Evolutionary conservation across 2,888 invertebrate genomes (phyloP).

Genomic region (Rhamphomyia laevipes): DNA sequence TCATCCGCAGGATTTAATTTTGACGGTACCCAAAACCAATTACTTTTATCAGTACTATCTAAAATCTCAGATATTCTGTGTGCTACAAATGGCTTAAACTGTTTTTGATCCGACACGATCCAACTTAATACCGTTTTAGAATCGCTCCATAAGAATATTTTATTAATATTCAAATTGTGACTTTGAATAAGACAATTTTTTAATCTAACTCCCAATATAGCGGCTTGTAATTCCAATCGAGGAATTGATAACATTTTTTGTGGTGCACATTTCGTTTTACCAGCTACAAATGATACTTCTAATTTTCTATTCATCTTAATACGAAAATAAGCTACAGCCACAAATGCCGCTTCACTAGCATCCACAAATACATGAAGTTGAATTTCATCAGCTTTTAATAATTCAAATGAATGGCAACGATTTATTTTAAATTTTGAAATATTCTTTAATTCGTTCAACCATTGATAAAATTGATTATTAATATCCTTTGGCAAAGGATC

Average conservation of each 20-base stretch:
- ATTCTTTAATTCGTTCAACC: conserved; percentile 6
- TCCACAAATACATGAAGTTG: conserved; percentile 12
- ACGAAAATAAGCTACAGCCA: too few species aligned
- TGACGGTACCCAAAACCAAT: conserved; percentile 20
- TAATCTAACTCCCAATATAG: conserved; percentile 8
- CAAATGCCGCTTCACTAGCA: conserved; percentile 10
- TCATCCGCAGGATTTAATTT: conserved; percentile 18
- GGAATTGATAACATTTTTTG: conserved; percentile 8
- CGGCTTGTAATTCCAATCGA: conserved; percentile 10
- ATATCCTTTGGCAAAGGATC: conserved; percentile 7
- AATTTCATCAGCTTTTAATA: background rate
- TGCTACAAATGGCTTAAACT: conserved; percentile 18
- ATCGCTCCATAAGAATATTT: conserved; percentile 11
- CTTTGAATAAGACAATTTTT: conserved; percentile 2
- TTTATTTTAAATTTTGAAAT: too few species aligned
- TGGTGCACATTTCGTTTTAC: conserved; percentile 8
- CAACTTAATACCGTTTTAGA: conserved; percentile 11
- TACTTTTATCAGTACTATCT: conserved; percentile 5
- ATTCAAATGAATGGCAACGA: too few species aligned
- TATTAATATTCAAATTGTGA: conserved; percentile 4
- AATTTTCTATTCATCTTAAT: too few species aligned
- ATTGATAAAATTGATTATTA: background rate
- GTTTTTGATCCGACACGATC: conserved; percentile 11
- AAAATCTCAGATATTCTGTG: conserved; percentile 18
- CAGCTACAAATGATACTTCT: too few species aligned